Evolutionary conservation across 2,888 invertebrate species (phyloP), one percentile per base, ranked within the genome.

Genomic region (Microctonus brassicae): DNA sequence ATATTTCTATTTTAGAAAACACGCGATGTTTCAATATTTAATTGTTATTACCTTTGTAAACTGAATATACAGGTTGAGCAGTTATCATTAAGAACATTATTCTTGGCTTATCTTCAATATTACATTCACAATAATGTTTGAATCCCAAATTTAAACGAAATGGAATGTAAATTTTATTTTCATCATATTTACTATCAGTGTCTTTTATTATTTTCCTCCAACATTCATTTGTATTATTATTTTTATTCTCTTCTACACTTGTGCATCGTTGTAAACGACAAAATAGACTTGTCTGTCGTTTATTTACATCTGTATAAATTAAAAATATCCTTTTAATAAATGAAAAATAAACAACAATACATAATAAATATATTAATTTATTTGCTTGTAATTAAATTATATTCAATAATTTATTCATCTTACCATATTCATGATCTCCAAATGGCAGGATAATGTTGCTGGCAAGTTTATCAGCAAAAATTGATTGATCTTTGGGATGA

Each of bases 401-500:
- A 29, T n/a, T n/a, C n/a, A n/a, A n/a, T n/a, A n/a, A n/a, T n/a
- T n/a, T n/a, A n/a, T n/a, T n/a, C 29, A 29, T 24, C 6, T 47
- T 26, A 85, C 85, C 82, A 64, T 82, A 81, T 24, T 78, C 75
- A 13, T 71, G 85, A 74, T 91, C 90, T 0, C 88, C 89, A 24
- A 90, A 90, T n/a, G 92, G 92, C 36, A 90, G 87, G 0, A 91
- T 90, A 74, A 93, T 87, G 39, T 92, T 92, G 1, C 89, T 92
- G 0, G 93, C 92, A 70, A 95, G 93, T 87, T 94, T 93, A 73
- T 92, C 93, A 20, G 93, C 93, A 83, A 97, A 94, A 0, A 92
- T 93, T 66, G 91, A 90, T 73, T 93, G 89, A 81, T 93, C 93
- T 87, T 92, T 94, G 1, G 94, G 93, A 86, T 96, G 95, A 0